A percentile compares a stretch with the other conserved stretches of the same genome.
These are phyloP conservation scores for Hydrochoerus hydrochaeris DNA, from an alignment of 2,113 vertebrate genomes.

Conservation along the genomic window DNA sequence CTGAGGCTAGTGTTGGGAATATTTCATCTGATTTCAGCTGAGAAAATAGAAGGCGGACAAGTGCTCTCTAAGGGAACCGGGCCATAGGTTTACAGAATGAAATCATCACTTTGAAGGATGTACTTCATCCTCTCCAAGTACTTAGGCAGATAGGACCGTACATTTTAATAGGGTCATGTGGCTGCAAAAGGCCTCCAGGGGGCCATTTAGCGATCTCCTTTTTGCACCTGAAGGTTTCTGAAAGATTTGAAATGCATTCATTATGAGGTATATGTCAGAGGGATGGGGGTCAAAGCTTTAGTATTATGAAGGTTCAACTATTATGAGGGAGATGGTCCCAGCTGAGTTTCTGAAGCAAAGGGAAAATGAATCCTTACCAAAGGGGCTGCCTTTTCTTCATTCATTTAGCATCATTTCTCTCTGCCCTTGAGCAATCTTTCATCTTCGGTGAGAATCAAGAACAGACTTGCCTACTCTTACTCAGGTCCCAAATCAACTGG, in stretches of 20 bases:
- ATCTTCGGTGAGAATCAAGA: neutral
- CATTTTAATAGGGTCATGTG: slow-evolving; percentile 71
- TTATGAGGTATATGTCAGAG: slow-evolving; percentile 69
- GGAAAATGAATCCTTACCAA: slow-evolving; percentile 64
- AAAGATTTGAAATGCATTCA: slow-evolving; percentile 67
- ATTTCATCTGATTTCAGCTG: slow-evolving; percentile 73
- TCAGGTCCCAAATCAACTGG: neutral
- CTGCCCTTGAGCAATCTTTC: slow-evolving; percentile 1
- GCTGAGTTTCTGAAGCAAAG: slow-evolving; percentile 65
- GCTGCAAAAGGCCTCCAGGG: slow-evolving; percentile 61
- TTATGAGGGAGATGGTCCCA: neutral
- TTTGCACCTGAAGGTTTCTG: slow-evolving; percentile 69
- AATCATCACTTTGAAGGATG: slow-evolving; percentile 76
- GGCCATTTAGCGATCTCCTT: slow-evolving; percentile 65
- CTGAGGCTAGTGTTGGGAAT: slow-evolving; percentile 36
- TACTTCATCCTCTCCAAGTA: slow-evolving; percentile 73
- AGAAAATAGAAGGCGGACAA: slow-evolving; percentile 75
- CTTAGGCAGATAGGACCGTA: slow-evolving; percentile 62
- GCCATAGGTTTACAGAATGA: slow-evolving; percentile 74
- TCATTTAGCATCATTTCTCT: slow-evolving; percentile 43
- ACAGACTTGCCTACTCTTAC: neutral
- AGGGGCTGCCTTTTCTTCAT: neutral
- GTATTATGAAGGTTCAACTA: slow-evolving; percentile 48
- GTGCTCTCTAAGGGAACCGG: slow-evolving; percentile 70
- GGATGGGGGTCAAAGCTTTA: slow-evolving; percentile 59